Base-by-base conservation (phyloP, 1,140 invertebrate genomes). In the Potamilus streckersoni region DNA sequence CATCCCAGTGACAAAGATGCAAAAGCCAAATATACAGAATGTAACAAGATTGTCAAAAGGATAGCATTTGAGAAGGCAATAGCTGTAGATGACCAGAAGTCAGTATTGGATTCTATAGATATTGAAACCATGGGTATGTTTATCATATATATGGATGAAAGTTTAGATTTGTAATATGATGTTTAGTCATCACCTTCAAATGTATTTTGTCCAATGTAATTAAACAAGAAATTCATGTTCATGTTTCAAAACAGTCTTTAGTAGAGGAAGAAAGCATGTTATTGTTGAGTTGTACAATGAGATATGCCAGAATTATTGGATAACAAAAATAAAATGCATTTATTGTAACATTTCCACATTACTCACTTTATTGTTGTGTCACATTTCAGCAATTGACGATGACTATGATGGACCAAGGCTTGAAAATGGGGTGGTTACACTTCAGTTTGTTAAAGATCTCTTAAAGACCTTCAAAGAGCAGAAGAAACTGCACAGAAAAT, bases 21-120 rank as follows among this genome's bases (percentile, higher is more conserved):
- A 15, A 95, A 95, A 90, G 83, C 93, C n/a, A 99, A 99, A 89
- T 98, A 92, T 86, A 93, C 92, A 60, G 98, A 99, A 91, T 99
- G 98, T 91, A 95, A 93, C 88, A 99, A 99, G 92, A 97, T 99
- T 86, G 95, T 98, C 5, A 96, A 95, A 89, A 94, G 95, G 91
- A 92, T 96, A 79, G 96, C 97, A 2, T 99, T 99, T 91, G 95
- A 98, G 89, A 97, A 97, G 90, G 98, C 98, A 2, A 99, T 99
- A 85, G 93, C 97, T 16, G 94, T 97, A 3, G 97, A 99, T 83
- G 95, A 97, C 77, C 94, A 94, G 85, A 96, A 95, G 82, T 94
- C 93, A 85, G 93, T 98, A 79, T 94, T 95, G 11, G 96, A 98
- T 75, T 91, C 92, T 76, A 95, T 98, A 79, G 94, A 98, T 89